These are phyloP conservation scores for Nipponia nippon DNA, from an alignment of 2,113 vertebrate genomes.

Conservation along the genomic window DNA sequence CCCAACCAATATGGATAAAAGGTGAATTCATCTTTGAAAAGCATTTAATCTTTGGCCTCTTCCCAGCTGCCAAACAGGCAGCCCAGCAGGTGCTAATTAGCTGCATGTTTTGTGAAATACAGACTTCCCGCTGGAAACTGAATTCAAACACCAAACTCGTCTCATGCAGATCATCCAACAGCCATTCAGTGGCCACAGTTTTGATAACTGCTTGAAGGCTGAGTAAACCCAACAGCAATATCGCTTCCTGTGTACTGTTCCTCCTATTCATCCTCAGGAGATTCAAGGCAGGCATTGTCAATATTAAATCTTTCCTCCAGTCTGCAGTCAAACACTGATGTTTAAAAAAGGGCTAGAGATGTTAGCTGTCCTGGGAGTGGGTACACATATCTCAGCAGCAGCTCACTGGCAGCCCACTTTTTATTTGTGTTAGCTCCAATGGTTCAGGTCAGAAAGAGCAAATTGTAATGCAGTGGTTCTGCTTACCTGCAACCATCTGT, in stretches of 20 bases:
- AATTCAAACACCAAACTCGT: not conserved
- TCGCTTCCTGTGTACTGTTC: not conserved
- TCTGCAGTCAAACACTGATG: not conserved
- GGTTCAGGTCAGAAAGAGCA: not conserved
- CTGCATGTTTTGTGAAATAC: not conserved
- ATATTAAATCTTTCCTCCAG: not conserved
- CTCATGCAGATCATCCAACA: not conserved
- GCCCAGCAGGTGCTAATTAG: not conserved
- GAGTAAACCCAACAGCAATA: not conserved
- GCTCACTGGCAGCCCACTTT: not conserved
- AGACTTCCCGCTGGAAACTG: not conserved
- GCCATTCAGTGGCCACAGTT: not conserved
- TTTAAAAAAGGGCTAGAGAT: not conserved
- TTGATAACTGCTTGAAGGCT: not conserved
- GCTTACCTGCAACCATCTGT: not conserved
- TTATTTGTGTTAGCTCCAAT: not conserved
- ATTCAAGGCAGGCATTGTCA: not conserved
- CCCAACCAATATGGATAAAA: not conserved
- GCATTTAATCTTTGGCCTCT: not conserved
- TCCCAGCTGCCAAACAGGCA: not conserved
- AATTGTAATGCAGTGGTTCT: not conserved
- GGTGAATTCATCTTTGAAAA: not conserved
- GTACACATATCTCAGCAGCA: not conserved
- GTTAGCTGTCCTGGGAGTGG: not conserved
- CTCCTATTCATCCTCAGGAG: not conserved